Evolutionary conservation across 2,797 vertebrate species (phyloP), one percentile per base, ranked within the genome.

Genomic region (Hydrophis major): DNA sequence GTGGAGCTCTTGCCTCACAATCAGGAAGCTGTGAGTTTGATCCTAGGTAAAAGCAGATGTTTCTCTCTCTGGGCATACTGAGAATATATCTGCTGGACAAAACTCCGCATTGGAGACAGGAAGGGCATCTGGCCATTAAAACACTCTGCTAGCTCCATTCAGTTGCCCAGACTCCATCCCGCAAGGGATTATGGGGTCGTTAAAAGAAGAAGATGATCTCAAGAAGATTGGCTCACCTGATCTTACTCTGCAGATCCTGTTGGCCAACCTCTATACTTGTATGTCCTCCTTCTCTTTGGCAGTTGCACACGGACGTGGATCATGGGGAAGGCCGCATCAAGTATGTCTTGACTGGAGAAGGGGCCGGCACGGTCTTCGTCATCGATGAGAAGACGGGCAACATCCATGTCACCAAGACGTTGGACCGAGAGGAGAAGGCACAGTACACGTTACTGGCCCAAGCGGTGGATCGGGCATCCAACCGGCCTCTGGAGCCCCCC

Each of bases 301-400:
- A 97, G 97, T 95, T 97, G 90, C 98, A 99, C 98, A 99, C 99
- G 0, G 99, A 99, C 95, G 98, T 98, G 97, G 99, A 99, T 97
- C 96, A 97, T 91, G 98, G 98, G 14, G 98, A 99, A 95, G 98
- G 98, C 94, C 98, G 98, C 89, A 98, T 98, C 93, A 98, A 98
- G 94, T 99, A 99, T 91, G 97, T 98, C 95, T 97, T 99, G 96
- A 98, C 98, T 2, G 99, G 99, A 37, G 98, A 99, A 94, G 99
- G 98, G 90, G 99, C 98, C 5, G 99, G 99, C 89, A 99, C 98
- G 0, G 98, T 99, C 90, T 99, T 99, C 90, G 98, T 99, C 96
- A 99, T 99, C 86, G 99, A 99, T 28, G 98, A 99, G 96, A 98
- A 98, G 97, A 99, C 98, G 0, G 99, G 99, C 7, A 99, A 99